phyloP scores from a whole-genome alignment of 2,113 vertebrate genomes.

The Zosterops hypoxanthus region DNA sequence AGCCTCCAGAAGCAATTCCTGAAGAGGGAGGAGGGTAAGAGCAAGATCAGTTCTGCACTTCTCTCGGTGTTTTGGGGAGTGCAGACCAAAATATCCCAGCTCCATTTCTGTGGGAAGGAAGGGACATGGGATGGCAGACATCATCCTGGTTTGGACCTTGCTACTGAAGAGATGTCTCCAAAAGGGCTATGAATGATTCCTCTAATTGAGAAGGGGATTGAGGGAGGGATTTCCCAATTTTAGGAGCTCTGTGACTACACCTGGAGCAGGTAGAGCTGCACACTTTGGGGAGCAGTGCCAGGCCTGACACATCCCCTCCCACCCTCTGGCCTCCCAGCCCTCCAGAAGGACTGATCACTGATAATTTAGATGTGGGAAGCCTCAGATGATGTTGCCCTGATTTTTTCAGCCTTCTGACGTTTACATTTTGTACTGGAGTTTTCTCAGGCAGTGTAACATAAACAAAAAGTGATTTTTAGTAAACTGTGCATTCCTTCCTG shows the following conservation, averaged over 20 bases:
- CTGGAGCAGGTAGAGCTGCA: not conserved
- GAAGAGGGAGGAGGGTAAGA: not conserved
- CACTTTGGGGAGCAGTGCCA: fast-evolving
- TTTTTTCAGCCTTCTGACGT: no score
- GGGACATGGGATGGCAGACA: not conserved
- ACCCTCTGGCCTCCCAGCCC: not conserved
- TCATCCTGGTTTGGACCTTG: fast-evolving
- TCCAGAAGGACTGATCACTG: not conserved
- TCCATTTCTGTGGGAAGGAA: not conserved
- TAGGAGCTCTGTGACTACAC: not conserved
- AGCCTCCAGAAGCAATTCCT: not conserved
- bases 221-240: not conserved
- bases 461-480: no score
- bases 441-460: no score
- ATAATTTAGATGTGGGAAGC: not conserved
- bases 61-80: not conserved
- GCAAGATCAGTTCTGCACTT: not conserved
- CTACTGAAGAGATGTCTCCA: not conserved
- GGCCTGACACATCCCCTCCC: no score
- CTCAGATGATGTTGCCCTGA: not conserved
- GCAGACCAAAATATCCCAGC: not conserved
- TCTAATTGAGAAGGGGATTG: not conserved
- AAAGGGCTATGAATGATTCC: not conserved
- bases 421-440: no score
- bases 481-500: no score